Conservation (phyloP, 64 coral and sea anemone species). For the Pachyseris speciosa region DNA sequence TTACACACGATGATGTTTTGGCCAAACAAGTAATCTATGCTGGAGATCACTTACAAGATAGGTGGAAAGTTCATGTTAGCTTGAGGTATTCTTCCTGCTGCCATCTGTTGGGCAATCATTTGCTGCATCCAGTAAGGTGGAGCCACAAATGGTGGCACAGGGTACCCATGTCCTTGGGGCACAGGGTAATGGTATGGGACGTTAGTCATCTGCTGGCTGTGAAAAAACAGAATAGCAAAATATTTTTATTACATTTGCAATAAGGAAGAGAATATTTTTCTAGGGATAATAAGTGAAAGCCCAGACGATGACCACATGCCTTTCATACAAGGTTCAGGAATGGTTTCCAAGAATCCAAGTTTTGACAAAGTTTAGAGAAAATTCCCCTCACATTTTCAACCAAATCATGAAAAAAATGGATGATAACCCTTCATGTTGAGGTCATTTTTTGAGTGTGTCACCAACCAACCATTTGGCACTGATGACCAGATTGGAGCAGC, state of each 20-base stretch:
- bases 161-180: slow-evolving; percentile 17
- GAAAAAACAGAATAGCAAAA: neutral
- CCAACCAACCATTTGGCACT: too few species aligned
- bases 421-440: neutral
- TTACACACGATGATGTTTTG: too few species aligned
- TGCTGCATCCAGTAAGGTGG: slow-evolving; percentile 85
- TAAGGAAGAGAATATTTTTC: too few species aligned
- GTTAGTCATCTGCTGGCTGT: slow-evolving; percentile 53
- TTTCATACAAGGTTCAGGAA: too few species aligned
- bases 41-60: slow-evolving; percentile 68
- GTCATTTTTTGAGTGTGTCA: neutral
- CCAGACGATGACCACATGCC: too few species aligned
- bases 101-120: slow-evolving; percentile 78
- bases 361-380: too few species aligned
- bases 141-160: slow-evolving; percentile 60
- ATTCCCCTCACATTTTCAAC: too few species aligned
- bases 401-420: too few species aligned
- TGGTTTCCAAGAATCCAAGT: too few species aligned
- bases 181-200: slow-evolving; percentile 27
- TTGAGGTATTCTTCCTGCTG: slow-evolving; percentile 56
- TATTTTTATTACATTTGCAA: too few species aligned
- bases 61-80: slow-evolving; percentile 70
- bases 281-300: too few species aligned
- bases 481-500: too few species aligned
- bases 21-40: neutral